Conservation (phyloP, 2,888 invertebrate genomes). For the Deilephila elpenor region DNA sequence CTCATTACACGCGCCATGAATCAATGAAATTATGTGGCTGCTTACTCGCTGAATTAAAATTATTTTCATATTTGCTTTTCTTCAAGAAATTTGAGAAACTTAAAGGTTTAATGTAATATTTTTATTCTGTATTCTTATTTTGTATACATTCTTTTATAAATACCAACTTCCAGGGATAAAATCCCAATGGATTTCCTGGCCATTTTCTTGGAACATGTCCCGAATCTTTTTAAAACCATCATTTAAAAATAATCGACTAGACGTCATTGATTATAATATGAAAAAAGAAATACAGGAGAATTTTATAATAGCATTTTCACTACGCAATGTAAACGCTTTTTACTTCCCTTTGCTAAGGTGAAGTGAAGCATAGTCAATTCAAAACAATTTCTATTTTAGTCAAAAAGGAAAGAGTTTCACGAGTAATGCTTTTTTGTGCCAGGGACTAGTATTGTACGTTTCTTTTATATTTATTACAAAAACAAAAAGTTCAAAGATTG, state of each 20-base stretch:
- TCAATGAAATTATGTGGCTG: slow-evolving; percentile 1
- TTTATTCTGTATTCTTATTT: no score
- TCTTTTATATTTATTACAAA: slow-evolving; percentile 30
- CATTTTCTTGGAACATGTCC: no score
- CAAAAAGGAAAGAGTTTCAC: neutral
- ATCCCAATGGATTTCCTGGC: no score
- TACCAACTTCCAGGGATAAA: no score
- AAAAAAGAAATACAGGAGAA: no score
- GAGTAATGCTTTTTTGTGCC: neutral
- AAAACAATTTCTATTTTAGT: neutral
- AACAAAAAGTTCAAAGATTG: slow-evolving; percentile 35
- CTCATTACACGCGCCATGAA: slow-evolving; percentile 3
- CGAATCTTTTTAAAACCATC: no score
- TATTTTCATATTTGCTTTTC: neutral
- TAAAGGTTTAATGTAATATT: no score
- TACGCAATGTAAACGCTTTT: neutral
- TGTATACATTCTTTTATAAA: no score
- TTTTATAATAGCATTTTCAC: neutral
- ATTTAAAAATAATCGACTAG: no score
- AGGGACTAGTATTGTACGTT: neutral
- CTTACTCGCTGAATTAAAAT: neutral
- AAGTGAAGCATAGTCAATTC: neutral
- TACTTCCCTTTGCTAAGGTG: neutral
- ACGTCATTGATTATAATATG: no score
- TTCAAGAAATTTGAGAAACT: neutral